These are phyloP conservation scores for Drosophila virilis DNA, from an alignment of 1,140 invertebrate species.

Conservation along the genomic window DNA sequence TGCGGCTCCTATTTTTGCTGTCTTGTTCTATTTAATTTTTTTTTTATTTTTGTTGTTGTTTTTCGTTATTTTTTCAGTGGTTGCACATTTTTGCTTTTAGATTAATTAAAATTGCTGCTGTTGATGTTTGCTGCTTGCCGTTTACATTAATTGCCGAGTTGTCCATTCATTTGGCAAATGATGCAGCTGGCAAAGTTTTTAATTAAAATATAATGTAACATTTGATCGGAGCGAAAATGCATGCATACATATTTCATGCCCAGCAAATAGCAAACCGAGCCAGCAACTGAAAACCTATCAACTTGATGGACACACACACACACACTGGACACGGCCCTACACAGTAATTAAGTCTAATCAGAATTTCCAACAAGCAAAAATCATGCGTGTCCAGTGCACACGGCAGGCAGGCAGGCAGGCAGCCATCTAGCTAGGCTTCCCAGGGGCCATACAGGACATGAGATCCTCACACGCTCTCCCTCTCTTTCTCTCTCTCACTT, in stretches of 20 bases:
- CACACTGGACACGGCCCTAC: constrained; percentile 56
- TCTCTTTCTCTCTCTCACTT: constrained; percentile 21
- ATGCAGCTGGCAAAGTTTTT: constrained; percentile 78
- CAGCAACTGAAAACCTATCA: constrained; percentile 70
- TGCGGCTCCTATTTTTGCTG: constrained; percentile 26
- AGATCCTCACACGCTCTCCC: constrained; percentile 5
- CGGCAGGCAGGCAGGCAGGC: constrained; percentile 3
- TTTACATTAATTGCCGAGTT: constrained; percentile 76
- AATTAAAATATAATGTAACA: constrained; percentile 78
- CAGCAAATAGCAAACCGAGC: constrained; percentile 15
- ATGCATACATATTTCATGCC: constrained; percentile 28
- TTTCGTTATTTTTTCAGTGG: constrained; percentile 30
- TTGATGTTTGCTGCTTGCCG: constrained; percentile 50
- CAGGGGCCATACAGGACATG: constrained; percentile 43
- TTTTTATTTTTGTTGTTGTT: neutral
- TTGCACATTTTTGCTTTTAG: constrained; percentile 72
- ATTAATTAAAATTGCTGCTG: constrained; percentile 76
- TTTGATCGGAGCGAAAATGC: constrained; percentile 61
- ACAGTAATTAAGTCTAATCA: constrained; percentile 83
- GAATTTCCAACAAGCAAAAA: constrained; percentile 82
- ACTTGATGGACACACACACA: constrained; percentile 54
- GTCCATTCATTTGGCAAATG: constrained; percentile 79
- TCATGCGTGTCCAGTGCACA: constrained; percentile 71
- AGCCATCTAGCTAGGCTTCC: neutral
- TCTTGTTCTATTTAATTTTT: neutral